Base-by-base conservation (phyloP, 2,888 invertebrate species). In the Sarcophaga caerulescens region DNA sequence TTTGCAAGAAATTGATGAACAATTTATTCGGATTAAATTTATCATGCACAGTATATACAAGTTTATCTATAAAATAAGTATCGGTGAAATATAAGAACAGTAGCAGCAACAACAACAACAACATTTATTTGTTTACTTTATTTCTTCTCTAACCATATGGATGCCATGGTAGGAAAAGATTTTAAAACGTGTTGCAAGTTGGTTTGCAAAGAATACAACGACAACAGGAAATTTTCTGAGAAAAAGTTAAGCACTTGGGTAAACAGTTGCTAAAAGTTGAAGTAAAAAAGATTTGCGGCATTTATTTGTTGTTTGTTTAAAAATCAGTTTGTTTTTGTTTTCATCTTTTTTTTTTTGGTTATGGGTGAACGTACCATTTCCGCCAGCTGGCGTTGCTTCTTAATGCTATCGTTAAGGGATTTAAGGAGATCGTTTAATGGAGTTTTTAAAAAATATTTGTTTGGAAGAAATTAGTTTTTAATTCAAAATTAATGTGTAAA, bases 1-100 rank as follows among this genome's bases (percentile, higher is more conserved):
- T 75, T 57, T n/a, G 3, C 59, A 63, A 59, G 65, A 82, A 70
- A 71, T 76, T 76, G 57, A 70, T 63, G 70, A 82, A 76, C 81
- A 82, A 65, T 71, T 71, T 59, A 69, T 70, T 8, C 23, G 69
- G 59, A 75, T 70, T 81, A 63, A 52, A 52, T 52, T 12, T 52
- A 17, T 17, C 12, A 12, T 2, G 17, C 17, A 52, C 52, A 52
- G 52, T 17, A 3, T 17, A 52, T 52, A 17, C 17, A 52, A 17
- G 52, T 52, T 52, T 52, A 4, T 52, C 52, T 17, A 14, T 52
- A 52, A 17, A 4, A 52, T 17, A 17, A 52, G 52, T 52, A 52
- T 52, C 17, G 2, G 4, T 52, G 52, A 52, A 52, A 52, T 52
- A 52, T 52, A 17, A 52, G 52, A 14, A 14, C 17, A 52, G 17